These are phyloP conservation scores for Zeus faber DNA, from an alignment of 2,113 vertebrate species.

Conservation along the genomic window DNA sequence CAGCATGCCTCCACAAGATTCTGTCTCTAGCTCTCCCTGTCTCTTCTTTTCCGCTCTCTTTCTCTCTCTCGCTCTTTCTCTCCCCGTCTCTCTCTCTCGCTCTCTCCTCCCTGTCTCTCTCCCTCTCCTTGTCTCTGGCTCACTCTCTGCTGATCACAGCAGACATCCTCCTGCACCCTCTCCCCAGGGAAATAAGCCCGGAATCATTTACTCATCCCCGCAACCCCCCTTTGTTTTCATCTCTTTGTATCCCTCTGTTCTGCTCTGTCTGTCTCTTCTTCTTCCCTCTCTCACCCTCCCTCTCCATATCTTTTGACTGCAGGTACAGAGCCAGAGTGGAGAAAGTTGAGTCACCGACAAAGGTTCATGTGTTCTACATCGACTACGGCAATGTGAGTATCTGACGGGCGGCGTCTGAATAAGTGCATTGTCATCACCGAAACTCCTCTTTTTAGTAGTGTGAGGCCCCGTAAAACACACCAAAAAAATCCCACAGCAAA, in stretches of 20 bases:
- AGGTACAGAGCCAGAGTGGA: constrained; percentile 97
- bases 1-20: not conserved
- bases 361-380: constrained; percentile 94
- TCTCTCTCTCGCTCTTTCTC: not conserved
- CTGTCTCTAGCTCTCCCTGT: not conserved
- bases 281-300: not conserved
- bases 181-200: constrained; percentile 65
- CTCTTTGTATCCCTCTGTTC: constrained; percentile 42
- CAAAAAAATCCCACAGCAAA: too few species aligned
- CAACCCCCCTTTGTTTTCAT: constrained; percentile 39
- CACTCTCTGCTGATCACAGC: constrained; percentile 51
- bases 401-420: too few species aligned
- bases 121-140: constrained; percentile 25
- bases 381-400: constrained; percentile 96
- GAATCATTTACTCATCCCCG: constrained; percentile 70
- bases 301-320: constrained; percentile 19
- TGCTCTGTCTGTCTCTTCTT: not conserved
- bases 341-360: constrained; percentile 85
- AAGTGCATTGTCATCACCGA: too few species aligned
- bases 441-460: too few species aligned
- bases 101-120: constrained; percentile 15
- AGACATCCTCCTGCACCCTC: constrained; percentile 61
- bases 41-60: not conserved
- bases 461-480: too few species aligned
- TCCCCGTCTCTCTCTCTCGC: constrained; percentile 7